Conservation (phyloP, 2,888 invertebrate species). For the Athalia circularis region DNA sequence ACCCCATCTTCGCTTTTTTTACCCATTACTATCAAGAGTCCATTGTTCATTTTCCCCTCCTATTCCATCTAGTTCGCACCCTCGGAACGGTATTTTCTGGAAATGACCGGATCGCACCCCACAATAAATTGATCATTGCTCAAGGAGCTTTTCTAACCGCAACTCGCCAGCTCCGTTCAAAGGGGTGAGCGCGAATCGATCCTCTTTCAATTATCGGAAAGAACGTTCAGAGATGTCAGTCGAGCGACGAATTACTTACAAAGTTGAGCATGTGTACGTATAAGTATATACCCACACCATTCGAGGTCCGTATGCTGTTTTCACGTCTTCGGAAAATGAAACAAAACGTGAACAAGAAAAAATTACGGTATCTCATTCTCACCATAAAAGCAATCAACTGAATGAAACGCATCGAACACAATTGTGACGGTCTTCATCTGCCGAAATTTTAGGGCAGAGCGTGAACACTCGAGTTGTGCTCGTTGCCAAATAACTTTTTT, state of each 20-base stretch:
- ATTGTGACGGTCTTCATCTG: too few relatives aligned
- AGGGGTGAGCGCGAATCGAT: conserved; percentile 40
- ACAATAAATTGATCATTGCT: conserved; percentile 41
- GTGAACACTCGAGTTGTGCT: too few relatives aligned
- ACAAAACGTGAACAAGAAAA: background rate
- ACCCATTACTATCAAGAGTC: background rate
- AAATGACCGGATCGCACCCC: conserved; percentile 40
- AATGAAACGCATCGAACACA: too few relatives aligned
- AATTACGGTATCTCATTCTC: background rate
- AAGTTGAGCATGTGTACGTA: background rate
- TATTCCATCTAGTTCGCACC: conserved; percentile 22
- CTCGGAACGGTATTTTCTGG: conserved; percentile 22
- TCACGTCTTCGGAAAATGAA: background rate
- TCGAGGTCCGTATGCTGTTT: background rate
- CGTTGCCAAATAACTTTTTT: too few relatives aligned
- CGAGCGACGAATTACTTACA: conserved; percentile 7
- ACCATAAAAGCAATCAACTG: conserved; percentile 1
- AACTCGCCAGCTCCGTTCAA: background rate
- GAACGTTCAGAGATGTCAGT: conserved; percentile 40
- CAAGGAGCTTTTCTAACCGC: conserved; percentile 30
- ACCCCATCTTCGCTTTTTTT: conserved; percentile 10
- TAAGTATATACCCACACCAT: background rate
- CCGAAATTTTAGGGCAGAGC: too few relatives aligned
- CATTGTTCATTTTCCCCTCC: conserved; percentile 18
- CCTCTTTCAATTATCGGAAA: conserved; percentile 39